These are phyloP conservation scores for Ahaetulla prasina DNA, from an alignment of 2,113 vertebrate genomes.

Conservation along the genomic window DNA sequence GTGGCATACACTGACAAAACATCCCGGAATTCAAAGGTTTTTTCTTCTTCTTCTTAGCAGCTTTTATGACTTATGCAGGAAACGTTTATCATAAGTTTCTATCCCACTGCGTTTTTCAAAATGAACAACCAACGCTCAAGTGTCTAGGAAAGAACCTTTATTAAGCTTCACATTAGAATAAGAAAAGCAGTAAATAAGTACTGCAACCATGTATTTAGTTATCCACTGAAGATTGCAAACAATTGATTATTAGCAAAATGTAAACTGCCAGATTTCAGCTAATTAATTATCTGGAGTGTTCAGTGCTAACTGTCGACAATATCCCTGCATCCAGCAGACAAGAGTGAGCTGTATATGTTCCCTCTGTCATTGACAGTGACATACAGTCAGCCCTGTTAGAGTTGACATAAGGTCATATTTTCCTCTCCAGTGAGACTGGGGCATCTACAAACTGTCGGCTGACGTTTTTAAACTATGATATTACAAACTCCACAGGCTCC, in stretches of 20 bases:
- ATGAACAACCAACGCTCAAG: background rate
- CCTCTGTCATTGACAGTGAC: background rate
- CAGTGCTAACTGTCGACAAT: slow-evolving; percentile 4
- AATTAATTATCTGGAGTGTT: slow-evolving; percentile 26
- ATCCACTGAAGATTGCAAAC: background rate
- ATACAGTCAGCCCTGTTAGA: slow-evolving; percentile 27
- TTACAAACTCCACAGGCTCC: slow-evolving; percentile 25
- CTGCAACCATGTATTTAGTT: background rate
- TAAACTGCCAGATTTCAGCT: slow-evolving; percentile 33
- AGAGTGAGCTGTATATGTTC: slow-evolving; percentile 21
- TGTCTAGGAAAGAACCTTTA: background rate
- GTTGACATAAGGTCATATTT: slow-evolving; percentile 30
- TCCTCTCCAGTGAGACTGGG: slow-evolving; percentile 21
- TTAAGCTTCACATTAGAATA: background rate
- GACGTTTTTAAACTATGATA: slow-evolving; percentile 8
- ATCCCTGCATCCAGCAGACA: slow-evolving; percentile 7
- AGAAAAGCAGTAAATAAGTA: background rate
- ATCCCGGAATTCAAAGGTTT: background rate
- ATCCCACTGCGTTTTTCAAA: background rate
- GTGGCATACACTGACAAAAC: background rate
- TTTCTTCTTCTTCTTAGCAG: background rate
- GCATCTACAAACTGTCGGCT: slow-evolving; percentile 25
- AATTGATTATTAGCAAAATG: slow-evolving; percentile 24
- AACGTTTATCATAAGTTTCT: background rate
- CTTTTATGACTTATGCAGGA: background rate